Percentiles rank a stretch among this genome's conserved stretches.
Conservation (phyloP, 2,888 invertebrate species). For the Pachycephus smyrnensis region DNA sequence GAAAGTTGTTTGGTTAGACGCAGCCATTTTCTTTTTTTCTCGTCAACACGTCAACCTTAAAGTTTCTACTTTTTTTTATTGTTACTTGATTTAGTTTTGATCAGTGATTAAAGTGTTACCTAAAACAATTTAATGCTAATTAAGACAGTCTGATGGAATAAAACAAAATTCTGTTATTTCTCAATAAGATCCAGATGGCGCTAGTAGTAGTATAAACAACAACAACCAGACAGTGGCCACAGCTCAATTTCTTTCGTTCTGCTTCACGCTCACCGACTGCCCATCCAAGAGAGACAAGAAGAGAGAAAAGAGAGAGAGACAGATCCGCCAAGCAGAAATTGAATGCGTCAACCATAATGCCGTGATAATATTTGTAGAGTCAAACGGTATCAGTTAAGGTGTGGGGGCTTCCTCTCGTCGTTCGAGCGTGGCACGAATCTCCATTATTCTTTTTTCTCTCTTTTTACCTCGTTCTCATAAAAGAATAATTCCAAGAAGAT, state of each 20-base stretch:
- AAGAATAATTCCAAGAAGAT: slow-evolving; percentile 6
- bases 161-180: not conserved
- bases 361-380: slow-evolving; percentile 4
- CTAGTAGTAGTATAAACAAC: not conserved
- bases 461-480: not conserved
- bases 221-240: not conserved
- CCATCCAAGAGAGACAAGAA: not conserved
- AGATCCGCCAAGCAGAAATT: not conserved
- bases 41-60: not conserved
- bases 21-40: not conserved
- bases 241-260: not conserved
- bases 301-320: not conserved
- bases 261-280: not conserved
- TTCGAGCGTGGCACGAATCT: not conserved
- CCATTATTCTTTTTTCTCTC: not conserved
- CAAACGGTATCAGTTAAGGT: not conserved
- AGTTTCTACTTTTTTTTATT: not conserved
- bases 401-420: not conserved
- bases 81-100: not conserved
- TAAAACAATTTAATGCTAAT: not conserved
- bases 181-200: not conserved
- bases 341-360: not conserved
- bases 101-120: not conserved
- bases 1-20: not conserved
- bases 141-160: not conserved